These are phyloP conservation scores for Upupa epops DNA, from an alignment of 2,113 vertebrate species.

Conservation along the genomic window DNA sequence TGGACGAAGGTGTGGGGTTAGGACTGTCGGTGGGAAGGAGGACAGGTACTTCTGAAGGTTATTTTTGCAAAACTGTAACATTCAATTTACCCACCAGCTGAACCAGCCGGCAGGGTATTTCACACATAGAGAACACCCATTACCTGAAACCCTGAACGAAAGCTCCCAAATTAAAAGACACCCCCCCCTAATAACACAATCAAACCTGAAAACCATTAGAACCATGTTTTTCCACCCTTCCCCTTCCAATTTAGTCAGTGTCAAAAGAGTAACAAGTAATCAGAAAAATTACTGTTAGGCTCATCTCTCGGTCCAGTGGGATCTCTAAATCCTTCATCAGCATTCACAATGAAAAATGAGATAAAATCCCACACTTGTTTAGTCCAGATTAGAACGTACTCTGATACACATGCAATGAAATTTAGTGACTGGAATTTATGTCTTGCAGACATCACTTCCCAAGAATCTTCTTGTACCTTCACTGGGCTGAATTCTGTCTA, in stretches of 20 bases:
- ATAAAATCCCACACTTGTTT: background rate
- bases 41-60: background rate
- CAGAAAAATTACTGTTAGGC: constrained; percentile 25
- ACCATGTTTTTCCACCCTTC: background rate
- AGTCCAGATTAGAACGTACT: background rate
- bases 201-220: background rate
- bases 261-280: constrained; percentile 50
- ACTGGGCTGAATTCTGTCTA: background rate
- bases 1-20: background rate
- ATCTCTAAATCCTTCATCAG: constrained; percentile 42
- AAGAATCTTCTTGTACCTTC: background rate
- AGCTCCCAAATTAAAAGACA: background rate
- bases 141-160: background rate
- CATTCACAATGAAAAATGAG: constrained; percentile 30
- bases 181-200: background rate
- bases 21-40: background rate
- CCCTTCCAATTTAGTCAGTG: constrained; percentile 20
- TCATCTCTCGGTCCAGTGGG: constrained; percentile 42
- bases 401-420: background rate
- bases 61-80: background rate
- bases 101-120: background rate
- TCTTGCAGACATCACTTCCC: background rate
- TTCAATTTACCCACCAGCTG: background rate
- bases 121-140: background rate
- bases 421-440: background rate